A percentile compares a stretch with the other conserved stretches of the same genome.
Conservation (phyloP, 2,797 vertebrate species). For the Argyrosomus regius region DNA sequence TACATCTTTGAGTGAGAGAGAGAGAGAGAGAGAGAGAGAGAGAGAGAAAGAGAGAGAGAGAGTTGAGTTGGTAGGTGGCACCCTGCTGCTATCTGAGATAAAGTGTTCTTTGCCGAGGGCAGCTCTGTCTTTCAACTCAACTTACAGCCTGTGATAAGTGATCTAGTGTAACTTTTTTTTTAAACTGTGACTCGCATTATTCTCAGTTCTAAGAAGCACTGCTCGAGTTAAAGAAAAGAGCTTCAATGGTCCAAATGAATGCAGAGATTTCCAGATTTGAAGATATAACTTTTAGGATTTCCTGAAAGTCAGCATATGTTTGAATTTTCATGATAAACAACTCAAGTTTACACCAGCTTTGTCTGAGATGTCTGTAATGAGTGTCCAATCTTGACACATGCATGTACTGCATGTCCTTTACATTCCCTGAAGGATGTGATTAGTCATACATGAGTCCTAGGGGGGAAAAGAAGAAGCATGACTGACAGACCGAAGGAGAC, state of each 20-base stretch:
- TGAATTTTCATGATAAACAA: not conserved
- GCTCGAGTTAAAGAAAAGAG: slow-evolving; percentile 2
- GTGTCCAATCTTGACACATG: not conserved
- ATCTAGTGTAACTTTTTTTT: slow-evolving; percentile 58
- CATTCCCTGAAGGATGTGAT: slow-evolving; percentile 9
- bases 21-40: slow-evolving; percentile 42
- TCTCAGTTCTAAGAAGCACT: slow-evolving; percentile 24
- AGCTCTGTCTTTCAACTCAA: slow-evolving; percentile 60
- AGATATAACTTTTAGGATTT: slow-evolving; percentile 29
- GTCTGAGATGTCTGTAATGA: not conserved
- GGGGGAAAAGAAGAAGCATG: not conserved
- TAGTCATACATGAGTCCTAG: slow-evolving; percentile 21
- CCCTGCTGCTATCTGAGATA: slow-evolving; percentile 73
- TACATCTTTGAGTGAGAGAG: slow-evolving; percentile 67
- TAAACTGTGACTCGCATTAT: slow-evolving; percentile 36
- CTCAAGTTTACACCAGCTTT: not conserved
- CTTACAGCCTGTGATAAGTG: slow-evolving; percentile 62
- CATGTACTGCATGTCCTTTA: not conserved
- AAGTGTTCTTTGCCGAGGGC: slow-evolving; percentile 65
- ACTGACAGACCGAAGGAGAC: slow-evolving; percentile 39
- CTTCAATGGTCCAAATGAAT: slow-evolving; percentile 35
- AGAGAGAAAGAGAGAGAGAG: slow-evolving; percentile 45
- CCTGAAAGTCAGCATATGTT: slow-evolving; percentile 14
- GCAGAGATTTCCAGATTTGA: slow-evolving; percentile 28
- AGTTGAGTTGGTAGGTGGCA: slow-evolving; percentile 47